Evolutionary conservation across 2,888 invertebrate species (phyloP), one percentile per base, ranked within the genome.

Genomic region (Acanthococcus lagerstroemiae): DNA sequence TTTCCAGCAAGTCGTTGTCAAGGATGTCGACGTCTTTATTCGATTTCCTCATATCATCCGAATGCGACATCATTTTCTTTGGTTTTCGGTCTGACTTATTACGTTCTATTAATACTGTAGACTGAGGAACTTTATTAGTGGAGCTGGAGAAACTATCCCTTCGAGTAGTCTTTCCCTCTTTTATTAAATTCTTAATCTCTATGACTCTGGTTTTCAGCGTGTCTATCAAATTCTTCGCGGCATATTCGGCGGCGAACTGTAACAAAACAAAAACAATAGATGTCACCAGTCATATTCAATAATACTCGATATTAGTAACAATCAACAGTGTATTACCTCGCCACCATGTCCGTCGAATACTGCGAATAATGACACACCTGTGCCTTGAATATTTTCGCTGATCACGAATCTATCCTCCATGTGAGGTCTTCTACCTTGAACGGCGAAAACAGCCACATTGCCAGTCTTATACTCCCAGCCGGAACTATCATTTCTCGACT

Each of bases 291-390:
- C 7, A 17, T 1, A 48, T 9, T 2, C 17, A 2, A 22, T 57
- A 21, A 57, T 37, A 37, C 12, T 9, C 12, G 9, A 37, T 55
- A 55, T 9, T n/a, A 5, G 48, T n/a, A 19, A 17, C 58, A 58
- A 52, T n/a, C n/a, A n/a, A n/a, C n/a, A n/a, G n/a, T n/a, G n/a
- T 67, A 73, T 73, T 75, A 83, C 83, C 76, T 94, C 92, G 46
- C 95, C 95, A 58, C 95, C 95, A 76, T 95, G 95, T 0, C 95
- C 95, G 78, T 95, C 95, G 76, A 94, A 95, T 71, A 95, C 86
- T 52, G 93, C 94, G 78, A 90, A 93, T 67, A 95, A 79, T 21
- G 91, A 88, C 63, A 93, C 86, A 22, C 88, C 90, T 21, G 91
- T 90, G 71, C 86, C 84, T 75, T 88, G 87, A 63, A 92, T 85